Conservation (phyloP, 2,888 invertebrate genomes). For the Rhamnusium bicolor region DNA sequence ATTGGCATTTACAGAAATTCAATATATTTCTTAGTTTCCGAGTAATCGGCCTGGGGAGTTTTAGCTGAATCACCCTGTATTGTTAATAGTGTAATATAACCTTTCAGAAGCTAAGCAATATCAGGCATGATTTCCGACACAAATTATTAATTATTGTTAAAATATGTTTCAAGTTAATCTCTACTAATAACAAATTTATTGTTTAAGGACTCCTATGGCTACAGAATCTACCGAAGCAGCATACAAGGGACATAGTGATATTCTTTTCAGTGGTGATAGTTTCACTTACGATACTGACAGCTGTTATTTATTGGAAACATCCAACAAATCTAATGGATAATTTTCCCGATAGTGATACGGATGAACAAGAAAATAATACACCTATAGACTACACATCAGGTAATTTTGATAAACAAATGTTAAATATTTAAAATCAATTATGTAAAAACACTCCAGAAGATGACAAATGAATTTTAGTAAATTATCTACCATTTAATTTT, state of each 20-base stretch:
- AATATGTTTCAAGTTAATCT: neutral
- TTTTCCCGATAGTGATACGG: conserved; percentile 29
- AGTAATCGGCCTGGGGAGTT: too few relatives aligned
- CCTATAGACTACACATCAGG: conserved; percentile 51
- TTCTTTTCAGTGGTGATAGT: conserved; percentile 49
- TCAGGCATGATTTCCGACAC: too few relatives aligned
- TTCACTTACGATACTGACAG: conserved; percentile 46
- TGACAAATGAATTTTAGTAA: too few relatives aligned
- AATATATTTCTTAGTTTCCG: too few relatives aligned
- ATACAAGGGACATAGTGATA: conserved; percentile 50
- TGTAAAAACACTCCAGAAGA: too few relatives aligned
- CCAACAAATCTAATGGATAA: neutral
- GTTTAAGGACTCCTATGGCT: conserved; percentile 54
- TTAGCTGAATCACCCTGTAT: too few relatives aligned
- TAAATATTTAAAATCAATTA: neutral
- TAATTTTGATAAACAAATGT: conserved; percentile 29
- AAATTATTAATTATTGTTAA: neutral
- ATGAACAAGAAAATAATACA: conserved; percentile 56
- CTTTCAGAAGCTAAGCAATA: too few relatives aligned
- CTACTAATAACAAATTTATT: neutral
- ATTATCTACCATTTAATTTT: too few relatives aligned
- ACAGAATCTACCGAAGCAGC: conserved; percentile 49
- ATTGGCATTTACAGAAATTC: too few relatives aligned
- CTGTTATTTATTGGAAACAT: conserved; percentile 49
- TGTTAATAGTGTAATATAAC: too few relatives aligned